Conservation (phyloP, 2,797 vertebrate genomes). For the Hippopotamyrus pictus region DNA sequence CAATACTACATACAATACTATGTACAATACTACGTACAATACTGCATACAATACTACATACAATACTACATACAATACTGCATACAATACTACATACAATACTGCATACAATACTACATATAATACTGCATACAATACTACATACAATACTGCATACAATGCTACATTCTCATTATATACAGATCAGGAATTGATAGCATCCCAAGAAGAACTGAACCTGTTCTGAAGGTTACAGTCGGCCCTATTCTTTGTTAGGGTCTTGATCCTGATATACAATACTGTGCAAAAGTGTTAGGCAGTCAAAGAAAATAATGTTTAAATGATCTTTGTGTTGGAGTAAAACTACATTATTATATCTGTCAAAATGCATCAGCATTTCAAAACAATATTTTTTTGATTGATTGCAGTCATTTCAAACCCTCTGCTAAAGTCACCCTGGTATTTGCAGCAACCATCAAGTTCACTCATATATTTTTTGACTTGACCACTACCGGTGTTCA, state of each 20-base stretch:
- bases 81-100: not conserved
- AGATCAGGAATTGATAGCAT: not conserved
- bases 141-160: not conserved
- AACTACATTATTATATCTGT: not conserved
- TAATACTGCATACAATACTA: not conserved
- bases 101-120: not conserved
- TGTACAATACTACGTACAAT: no score
- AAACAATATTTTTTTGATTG: no score
- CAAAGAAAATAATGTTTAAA: not conserved
- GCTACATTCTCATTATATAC: not conserved
- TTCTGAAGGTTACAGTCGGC: not conserved
- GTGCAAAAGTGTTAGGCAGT: not conserved
- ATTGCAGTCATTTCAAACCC: not conserved
- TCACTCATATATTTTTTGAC: not conserved
- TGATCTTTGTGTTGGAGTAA: not conserved
- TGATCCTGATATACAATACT: not conserved
- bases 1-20: no score
- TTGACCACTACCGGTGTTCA: not conserved
- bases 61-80: no score
- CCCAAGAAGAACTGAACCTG: not conserved
- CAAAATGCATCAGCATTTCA: not conserved
- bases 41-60: no score
- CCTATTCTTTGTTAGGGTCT: not conserved
- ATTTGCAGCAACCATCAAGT: not conserved
- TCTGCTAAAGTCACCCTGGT: not conserved